A percentile compares a stretch with the other conserved stretches of the same genome.
phyloP scores from a whole-genome alignment of 2,113 vertebrate genomes.

The Microcebus ravelobensis region DNA sequence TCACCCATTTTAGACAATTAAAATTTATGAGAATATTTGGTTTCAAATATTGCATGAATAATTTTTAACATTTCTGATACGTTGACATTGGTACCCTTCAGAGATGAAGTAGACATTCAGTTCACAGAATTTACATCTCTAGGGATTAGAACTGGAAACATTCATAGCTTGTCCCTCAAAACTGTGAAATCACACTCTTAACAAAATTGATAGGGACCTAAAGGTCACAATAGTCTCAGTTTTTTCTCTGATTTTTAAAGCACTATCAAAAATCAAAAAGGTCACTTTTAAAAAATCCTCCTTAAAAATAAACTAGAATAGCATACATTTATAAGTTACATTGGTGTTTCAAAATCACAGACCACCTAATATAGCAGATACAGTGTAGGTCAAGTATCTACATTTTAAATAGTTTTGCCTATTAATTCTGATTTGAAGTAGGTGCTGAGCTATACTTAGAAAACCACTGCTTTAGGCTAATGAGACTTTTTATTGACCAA shows the following conservation, averaged over 20 bases:
- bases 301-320: neutral
- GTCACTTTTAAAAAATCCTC: neutral
- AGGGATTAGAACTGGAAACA: neutral
- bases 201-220: neutral
- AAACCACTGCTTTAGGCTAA: neutral
- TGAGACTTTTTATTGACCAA: neutral
- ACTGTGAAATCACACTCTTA: neutral
- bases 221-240: neutral
- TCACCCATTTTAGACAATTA: neutral
- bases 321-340: neutral
- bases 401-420: neutral
- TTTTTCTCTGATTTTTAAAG: neutral
- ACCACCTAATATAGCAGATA: neutral
- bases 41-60: neutral
- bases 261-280: neutral
- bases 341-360: neutral
- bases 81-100: neutral
- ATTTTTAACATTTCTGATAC: neutral
- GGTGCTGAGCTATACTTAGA: neutral
- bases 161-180: neutral
- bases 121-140: neutral
- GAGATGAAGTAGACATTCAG: neutral
- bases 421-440: neutral
- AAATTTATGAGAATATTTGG: neutral
- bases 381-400: neutral